These are phyloP conservation scores for Pterophyllum scalare DNA, from an alignment of 2,113 vertebrate species.

Conservation along the genomic window DNA sequence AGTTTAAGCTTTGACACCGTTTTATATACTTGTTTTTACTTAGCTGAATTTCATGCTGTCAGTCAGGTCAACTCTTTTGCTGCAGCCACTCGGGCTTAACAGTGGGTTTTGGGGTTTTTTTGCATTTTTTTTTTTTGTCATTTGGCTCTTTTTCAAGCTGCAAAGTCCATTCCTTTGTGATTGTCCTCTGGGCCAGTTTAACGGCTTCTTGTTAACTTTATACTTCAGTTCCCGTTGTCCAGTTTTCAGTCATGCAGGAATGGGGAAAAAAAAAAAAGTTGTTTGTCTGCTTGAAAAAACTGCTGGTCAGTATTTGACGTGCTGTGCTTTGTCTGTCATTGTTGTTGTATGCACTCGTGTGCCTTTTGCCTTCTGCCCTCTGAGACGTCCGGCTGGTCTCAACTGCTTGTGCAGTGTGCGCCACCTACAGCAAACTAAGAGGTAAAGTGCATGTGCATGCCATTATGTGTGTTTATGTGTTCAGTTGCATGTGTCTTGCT, in stretches of 20 bases:
- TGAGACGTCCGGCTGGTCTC: constrained; percentile 73
- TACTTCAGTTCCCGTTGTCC: background rate
- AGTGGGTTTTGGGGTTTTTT: constrained; percentile 29
- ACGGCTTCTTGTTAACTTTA: constrained; percentile 2
- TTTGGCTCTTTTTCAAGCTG: constrained; percentile 45
- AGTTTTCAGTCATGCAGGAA: constrained; percentile 41
- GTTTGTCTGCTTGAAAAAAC: constrained; percentile 59
- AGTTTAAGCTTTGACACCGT: background rate
- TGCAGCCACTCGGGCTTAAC: constrained; percentile 17
- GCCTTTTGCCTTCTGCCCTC: constrained; percentile 61
- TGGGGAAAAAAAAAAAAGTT: background rate
- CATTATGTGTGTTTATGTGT: constrained; percentile 36
- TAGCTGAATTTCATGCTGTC: constrained; percentile 4
- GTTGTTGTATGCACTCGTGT: constrained; percentile 54
- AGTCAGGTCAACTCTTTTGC: constrained; percentile 9
- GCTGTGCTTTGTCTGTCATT: constrained; percentile 67
- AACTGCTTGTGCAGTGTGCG: constrained; percentile 73
- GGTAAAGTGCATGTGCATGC: constrained; percentile 76
- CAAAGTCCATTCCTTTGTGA: constrained; percentile 55
- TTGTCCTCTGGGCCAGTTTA: background rate
- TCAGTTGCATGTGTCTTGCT: constrained; percentile 61
- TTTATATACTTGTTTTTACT: background rate
- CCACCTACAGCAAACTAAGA: constrained; percentile 70
- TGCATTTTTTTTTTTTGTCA: constrained; percentile 26
- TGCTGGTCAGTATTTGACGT: constrained; percentile 70